These are phyloP conservation scores for Telenomus remus DNA, from an alignment of 1,140 invertebrate species.

Conservation along the genomic window DNA sequence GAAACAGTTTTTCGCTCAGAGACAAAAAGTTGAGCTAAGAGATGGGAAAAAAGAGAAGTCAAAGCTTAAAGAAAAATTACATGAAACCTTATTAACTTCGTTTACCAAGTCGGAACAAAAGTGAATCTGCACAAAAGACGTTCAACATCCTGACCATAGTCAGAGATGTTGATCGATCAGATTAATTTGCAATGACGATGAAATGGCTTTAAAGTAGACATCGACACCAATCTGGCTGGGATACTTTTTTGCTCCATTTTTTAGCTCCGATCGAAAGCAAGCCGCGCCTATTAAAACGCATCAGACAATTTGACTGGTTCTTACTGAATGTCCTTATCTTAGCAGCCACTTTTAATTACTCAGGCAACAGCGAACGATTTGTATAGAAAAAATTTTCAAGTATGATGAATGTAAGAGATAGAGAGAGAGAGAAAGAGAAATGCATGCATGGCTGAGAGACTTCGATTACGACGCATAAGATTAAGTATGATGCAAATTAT, in stretches of 20 bases:
- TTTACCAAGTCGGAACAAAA: conserved; percentile 11
- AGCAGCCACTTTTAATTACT: too few species aligned
- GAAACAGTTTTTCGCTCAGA: too few species aligned
- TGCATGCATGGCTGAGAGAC: too few species aligned
- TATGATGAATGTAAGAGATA: too few species aligned
- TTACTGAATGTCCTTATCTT: too few species aligned
- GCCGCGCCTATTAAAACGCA: too few species aligned
- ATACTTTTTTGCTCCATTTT: not conserved
- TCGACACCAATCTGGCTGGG: conserved; percentile 38
- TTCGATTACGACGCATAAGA: too few species aligned
- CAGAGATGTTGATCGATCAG: conserved; percentile 15
- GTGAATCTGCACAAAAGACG: conserved; percentile 4
- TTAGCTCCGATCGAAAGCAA: not conserved
- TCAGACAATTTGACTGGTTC: too few species aligned
- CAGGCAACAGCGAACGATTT: too few species aligned
- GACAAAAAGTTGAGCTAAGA: not conserved
- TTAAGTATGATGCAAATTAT: too few species aligned
- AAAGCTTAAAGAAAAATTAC: conserved; percentile 2
- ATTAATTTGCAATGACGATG: conserved; percentile 18
- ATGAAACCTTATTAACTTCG: not conserved
- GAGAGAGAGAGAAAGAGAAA: too few species aligned
- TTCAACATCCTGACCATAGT: conserved; percentile 18
- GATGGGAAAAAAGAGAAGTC: not conserved
- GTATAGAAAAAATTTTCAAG: too few species aligned
- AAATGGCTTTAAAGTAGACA: conserved; percentile 43